These are phyloP conservation scores for Pseudois nayaur DNA, from an alignment of 2,113 vertebrate genomes.

Conservation along the genomic window DNA sequence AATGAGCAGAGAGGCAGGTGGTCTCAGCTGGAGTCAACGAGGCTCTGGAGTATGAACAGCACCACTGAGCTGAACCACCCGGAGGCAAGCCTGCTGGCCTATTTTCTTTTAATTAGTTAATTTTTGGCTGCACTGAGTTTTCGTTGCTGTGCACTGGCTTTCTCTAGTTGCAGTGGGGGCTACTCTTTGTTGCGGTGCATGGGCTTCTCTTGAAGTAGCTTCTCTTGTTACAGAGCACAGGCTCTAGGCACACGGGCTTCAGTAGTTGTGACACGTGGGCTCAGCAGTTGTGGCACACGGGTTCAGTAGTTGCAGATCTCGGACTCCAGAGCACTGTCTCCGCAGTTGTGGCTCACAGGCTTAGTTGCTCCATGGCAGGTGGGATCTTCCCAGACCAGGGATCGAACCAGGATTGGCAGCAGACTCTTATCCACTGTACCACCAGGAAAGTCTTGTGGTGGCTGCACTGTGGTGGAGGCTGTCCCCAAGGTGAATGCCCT, in stretches of 20 bases:
- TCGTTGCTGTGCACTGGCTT: not conserved
- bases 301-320: not conserved
- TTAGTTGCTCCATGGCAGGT: not conserved
- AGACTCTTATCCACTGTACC: not conserved
- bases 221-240: not conserved
- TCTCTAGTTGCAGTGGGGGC: not conserved
- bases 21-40: not conserved
- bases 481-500: not conserved
- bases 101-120: not conserved
- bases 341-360: not conserved
- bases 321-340: not conserved
- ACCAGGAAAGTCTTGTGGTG: not conserved
- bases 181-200: not conserved
- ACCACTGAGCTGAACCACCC: not conserved
- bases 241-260: not conserved
- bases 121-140: not conserved
- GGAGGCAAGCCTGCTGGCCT: not conserved
- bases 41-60: not conserved
- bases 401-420: not conserved
- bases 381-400: not conserved
- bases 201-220: not conserved
- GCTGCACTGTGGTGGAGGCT: not conserved
- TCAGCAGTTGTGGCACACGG: not conserved
- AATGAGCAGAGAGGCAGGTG: not conserved
- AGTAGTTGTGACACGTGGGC: not conserved